Percentiles rank a stretch among this genome's conserved stretches.
Conservation (phyloP, 2,113 vertebrate genomes). For the Microtus richardsoni region DNA sequence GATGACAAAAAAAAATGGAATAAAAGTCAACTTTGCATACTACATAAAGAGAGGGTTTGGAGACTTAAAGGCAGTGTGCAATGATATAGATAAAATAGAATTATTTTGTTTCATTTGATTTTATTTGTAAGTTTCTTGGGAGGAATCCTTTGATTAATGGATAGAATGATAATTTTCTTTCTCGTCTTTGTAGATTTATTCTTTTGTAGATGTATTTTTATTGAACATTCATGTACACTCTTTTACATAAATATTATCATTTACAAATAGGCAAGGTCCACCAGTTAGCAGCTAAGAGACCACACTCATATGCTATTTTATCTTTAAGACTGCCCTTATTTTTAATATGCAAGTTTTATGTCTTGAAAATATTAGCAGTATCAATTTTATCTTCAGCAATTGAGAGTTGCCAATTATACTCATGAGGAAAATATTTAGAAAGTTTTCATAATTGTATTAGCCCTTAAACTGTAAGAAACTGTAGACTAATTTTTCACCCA, state of each 20-base stretch:
- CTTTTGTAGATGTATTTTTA: background rate
- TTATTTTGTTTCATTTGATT: constrained; percentile 36
- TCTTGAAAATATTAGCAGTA: constrained; percentile 31
- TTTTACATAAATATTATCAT: background rate
- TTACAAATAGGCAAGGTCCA: background rate
- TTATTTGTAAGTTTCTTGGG: background rate
- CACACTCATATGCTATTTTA: background rate
- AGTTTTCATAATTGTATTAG: constrained; percentile 57
- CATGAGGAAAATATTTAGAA: constrained; percentile 51
- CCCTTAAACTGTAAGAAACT: constrained; percentile 7
- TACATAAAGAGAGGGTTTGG: background rate
- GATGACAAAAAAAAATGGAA: background rate
- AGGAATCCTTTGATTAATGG: background rate
- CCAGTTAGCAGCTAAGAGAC: background rate
- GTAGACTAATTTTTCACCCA: constrained; percentile 58
- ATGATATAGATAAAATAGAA: constrained; percentile 4
- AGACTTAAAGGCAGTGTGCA: constrained; percentile 5
- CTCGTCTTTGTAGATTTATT: background rate
- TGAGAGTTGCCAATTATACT: constrained; percentile 59
- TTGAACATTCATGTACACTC: background rate
- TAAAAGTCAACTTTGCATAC: constrained; percentile 15
- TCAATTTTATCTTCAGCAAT: constrained; percentile 59
- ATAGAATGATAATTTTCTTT: background rate
- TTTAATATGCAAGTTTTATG: background rate
- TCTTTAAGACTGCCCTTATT: background rate